Evolutionary conservation across 2,113 vertebrate species (phyloP).

Genomic region (Lagenorhynchus albirostris): DNA sequence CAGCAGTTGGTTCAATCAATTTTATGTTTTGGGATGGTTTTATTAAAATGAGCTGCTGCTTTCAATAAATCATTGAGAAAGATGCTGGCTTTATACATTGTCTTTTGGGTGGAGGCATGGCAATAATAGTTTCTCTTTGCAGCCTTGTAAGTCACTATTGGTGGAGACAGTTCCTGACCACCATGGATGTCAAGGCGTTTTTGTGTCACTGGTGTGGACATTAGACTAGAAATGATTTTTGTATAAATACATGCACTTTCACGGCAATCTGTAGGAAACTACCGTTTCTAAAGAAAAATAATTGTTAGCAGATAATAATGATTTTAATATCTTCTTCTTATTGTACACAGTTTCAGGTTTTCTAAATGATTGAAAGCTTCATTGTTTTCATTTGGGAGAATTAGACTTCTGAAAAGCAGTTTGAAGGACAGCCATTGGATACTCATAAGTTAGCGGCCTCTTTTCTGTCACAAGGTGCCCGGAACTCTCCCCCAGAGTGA

Average conservation of each 20-base stretch:
- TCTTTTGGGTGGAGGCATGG: conserved; percentile 17
- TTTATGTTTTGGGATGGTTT: conserved; percentile 84
- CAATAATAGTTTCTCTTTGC: conserved; percentile 8
- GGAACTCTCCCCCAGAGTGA: background rate
- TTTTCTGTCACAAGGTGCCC: background rate
- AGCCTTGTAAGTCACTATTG: background rate
- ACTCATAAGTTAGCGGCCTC: background rate
- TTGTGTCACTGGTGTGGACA: background rate
- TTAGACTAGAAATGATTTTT: background rate
- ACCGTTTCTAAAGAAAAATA: conserved; percentile 16
- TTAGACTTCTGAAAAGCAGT: background rate
- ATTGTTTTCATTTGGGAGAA: background rate
- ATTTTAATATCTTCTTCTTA: conserved; percentile 13
- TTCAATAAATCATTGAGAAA: conserved; percentile 82
- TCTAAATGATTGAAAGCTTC: background rate
- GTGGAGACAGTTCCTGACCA: background rate
- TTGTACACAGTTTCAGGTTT: background rate
- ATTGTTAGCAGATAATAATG: background rate
- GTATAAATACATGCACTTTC: background rate
- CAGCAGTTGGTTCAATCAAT: conserved; percentile 85
- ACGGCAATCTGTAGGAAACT: background rate
- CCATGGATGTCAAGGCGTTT: background rate
- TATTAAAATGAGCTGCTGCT: conserved; percentile 85
- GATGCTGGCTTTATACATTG: conserved; percentile 68
- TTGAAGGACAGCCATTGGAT: background rate